Evolutionary conservation across 2,797 vertebrate genomes (phyloP), one percentile per base, ranked within the genome.

Genomic region (Lycodopsis pacificus): DNA sequence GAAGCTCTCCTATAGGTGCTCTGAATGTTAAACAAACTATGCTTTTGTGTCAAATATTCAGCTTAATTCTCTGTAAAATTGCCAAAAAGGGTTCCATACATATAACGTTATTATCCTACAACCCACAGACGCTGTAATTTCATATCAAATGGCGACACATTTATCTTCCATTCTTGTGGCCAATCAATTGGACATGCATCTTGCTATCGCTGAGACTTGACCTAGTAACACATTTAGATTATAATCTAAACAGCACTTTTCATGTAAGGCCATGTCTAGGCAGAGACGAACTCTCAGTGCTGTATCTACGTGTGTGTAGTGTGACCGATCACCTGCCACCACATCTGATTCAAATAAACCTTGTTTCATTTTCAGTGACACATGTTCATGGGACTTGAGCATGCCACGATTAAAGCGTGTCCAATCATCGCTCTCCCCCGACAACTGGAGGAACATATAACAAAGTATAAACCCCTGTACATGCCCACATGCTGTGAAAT

Each of bases 221-320:
- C 86, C 81, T 53, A 86, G 69, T 82, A 87, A 88, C 86, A 88
- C 79, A 83, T 77, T 82, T 76, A 76, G 78, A 79, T 79, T 49
- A 27, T 32, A 64, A 77, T 71, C 71, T 56, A 42, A 72, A 56
- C n/a, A 25, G 42, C 38, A 36, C 19, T 82, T 65, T 67, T 71
- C 66, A 74, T 79, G 67, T 71, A 32, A 77, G 73, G 53, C 61
- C 74, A 80, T 64, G 81, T 75, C 10, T 58, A 17, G 42, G 40
- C 70, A 2, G 5, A 65, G 42, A 72, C 25, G 46, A 66, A 20
- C 65, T 53, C 46, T 51, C 34, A 42, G 44, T 5, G 13, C n/a
- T 49, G 46, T 48, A 53, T 44, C n/a, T 22, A 48, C 9, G 5
- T 36, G 30, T 53, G 46, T 42, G 56, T 6, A 20, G 58, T 27